Conservation (phyloP, 2,888 invertebrate species). For the Harpagoxenus sublaevis region DNA sequence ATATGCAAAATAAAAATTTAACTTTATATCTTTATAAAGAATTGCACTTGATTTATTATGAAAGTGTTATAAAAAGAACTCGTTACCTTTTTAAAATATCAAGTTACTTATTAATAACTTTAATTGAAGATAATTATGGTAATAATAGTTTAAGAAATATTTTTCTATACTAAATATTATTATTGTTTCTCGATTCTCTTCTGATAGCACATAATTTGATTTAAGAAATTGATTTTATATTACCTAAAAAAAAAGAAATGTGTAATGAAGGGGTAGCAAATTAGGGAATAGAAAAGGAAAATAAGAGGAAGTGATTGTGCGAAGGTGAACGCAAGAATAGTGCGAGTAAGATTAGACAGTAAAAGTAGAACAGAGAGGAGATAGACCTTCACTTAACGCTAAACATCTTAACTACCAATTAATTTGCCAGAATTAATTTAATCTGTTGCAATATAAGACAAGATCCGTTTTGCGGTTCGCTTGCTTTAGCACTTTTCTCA, state of each 20-base stretch:
- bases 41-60: neutral
- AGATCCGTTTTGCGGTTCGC: slow-evolving; percentile 73
- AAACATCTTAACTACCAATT: slow-evolving; percentile 84
- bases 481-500: slow-evolving; percentile 31
- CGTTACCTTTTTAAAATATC: neutral
- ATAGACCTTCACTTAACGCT: slow-evolving; percentile 81
- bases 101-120: slow-evolving; percentile 15
- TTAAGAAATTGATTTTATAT: neutral
- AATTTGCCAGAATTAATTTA: slow-evolving; percentile 84
- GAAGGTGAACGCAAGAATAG: slow-evolving; percentile 32
- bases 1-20: neutral
- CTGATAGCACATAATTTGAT: neutral
- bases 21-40: neutral
- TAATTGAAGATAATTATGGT: neutral
- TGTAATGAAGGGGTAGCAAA: neutral
- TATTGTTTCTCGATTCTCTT: neutral
- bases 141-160: neutral
- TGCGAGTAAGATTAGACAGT: slow-evolving; percentile 29
- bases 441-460: slow-evolving; percentile 81
- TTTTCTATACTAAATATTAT: neutral
- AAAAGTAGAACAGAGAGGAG: slow-evolving; percentile 65
- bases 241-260: neutral
- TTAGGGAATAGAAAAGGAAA: neutral
- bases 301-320: neutral
- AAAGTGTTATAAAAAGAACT: neutral